Evolutionary conservation across 1,140 invertebrate species (phyloP), one percentile per base, ranked within the genome.

Genomic region (Diorhabda elongata): DNA sequence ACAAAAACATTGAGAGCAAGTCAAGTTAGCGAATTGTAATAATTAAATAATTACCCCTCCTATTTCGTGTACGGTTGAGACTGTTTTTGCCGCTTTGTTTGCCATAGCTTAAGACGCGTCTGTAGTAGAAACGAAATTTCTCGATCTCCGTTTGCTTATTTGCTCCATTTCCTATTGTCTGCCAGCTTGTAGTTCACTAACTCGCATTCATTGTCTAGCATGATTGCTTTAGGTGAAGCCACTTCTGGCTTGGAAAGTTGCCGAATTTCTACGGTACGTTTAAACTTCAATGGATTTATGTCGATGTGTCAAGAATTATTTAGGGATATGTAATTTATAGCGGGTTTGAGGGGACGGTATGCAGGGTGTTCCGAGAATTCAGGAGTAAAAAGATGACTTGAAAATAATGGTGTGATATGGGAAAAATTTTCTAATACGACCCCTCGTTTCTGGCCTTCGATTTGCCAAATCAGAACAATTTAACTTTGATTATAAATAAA

Each of bases 11-110:
- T 42, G 3, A 5, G 9, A 57, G 56, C 41, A 57, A 42, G 26
- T 43, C 11, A 5, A 3, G 4, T 5, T 58, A 26, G 41, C 11
- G 47, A 65, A 65, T 57, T 42, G 52, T 65, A 42, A 65, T 65
- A 58, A 57, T 65, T 43, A 58, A 65, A 65, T 65, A 65, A 65
- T 65, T 57, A 65, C 64, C 47, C 64, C 64, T 57, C 64, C 64
- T 65, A 65, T 65, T 65, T 58, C 64, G 42, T 65, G 64, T 65
- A 47, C 26, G 42, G 47, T 11, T 7, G 42, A 43, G 47, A 47
- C 47, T 41, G 47, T 65, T 65, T 65, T 58, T 65, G 11, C 64
- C 8, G n/a, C 64, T 65, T 65, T 65, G 64, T 65, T 56, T 58
- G 47, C 4, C 64, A 2, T 9, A 9, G 45, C 64, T 43, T 42